phyloP scores from a whole-genome alignment of 2,888 invertebrate genomes.

The Drosophila diplacantha region DNA sequence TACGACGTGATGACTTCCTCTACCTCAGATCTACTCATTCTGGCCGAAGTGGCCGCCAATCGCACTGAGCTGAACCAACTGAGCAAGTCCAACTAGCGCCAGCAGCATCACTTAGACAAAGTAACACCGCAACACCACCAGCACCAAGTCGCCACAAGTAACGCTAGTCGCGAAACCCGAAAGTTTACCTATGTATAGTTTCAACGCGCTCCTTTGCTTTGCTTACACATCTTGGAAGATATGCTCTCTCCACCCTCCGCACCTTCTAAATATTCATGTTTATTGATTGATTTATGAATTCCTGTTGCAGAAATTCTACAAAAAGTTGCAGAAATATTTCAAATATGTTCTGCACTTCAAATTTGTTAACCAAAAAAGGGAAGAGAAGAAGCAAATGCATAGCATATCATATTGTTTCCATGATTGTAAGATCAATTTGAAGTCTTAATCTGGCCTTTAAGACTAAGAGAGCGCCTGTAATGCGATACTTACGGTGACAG shows the following conservation, averaged over 20 bases:
- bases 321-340: neutral
- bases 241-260: neutral
- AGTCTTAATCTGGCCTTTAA: neutral
- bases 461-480: neutral
- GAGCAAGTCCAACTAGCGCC: slow-evolving; percentile 61
- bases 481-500: neutral
- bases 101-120: slow-evolving; percentile 18
- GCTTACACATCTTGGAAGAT: neutral
- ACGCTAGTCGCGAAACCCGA: neutral
- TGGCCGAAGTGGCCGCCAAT: slow-evolving; percentile 78
- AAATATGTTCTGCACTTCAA: neutral
- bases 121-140: neutral
- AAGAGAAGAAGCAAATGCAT: neutral
- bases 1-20: slow-evolving; percentile 66
- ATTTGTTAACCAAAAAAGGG: neutral
- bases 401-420: slow-evolving; percentile 3
- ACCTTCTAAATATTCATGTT: neutral
- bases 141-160: slow-evolving; percentile 1
- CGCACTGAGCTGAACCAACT: slow-evolving; percentile 71
- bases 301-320: too few species aligned
- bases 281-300: neutral
- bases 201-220: too few species aligned
- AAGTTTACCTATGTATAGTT: too few species aligned
- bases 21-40: slow-evolving; percentile 77
- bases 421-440: neutral